Base-by-base conservation (phyloP, 2,888 invertebrate species). In the Scaptomyza flava region DNA sequence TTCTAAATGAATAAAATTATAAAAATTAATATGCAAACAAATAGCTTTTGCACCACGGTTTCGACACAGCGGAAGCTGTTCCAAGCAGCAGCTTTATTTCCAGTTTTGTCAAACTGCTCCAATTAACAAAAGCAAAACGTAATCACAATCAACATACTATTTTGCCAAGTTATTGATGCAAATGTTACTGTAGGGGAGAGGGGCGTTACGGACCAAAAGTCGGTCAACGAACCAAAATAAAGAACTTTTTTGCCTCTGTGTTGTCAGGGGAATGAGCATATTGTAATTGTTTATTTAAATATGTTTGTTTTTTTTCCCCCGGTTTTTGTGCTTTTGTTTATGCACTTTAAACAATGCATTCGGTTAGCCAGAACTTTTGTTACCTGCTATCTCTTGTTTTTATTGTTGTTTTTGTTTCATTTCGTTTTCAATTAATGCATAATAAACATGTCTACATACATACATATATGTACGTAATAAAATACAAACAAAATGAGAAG, bases 171-270 rank as follows among this genome's bases (percentile, higher is more conserved):
- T 51, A 9, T n/a, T n/a, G n/a, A n/a, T 50, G 20, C 14, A 41
- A 27, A 34, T n/a, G 12, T 31, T 33, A 33, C 17, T 17, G 23
- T 5, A 34, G 4, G 14, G n/a, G 33, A 5, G n/a, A 4, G 5
- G 5, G 7, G 11, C 11, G 7, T 47, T 11, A 6, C 5, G 6
- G n/a, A 6, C 34, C 45, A 50, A 83, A 86, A 67, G 58, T 81
- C 84, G 84, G 87, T 81, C 81, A 87, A 84, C 81, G 87, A 87
- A 84, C 81, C 54, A 68, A 62, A 53, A 27, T 17, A 45, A 38
- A 2, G 17, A 7, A 6, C 2, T 36, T 47, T 36, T 41, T 56
- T 6, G 17, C 14, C n/a, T 2, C 6, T 36, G n/a, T 36, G 46
- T 77, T 63, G 48, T 50, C 57, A 59, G 38, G 31, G 54, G n/a